A percentile compares a stretch with the other conserved stretches of the same genome.
These are phyloP conservation scores for Liasis olivaceus DNA, from an alignment of 2,797 vertebrate genomes.

Conservation along the genomic window DNA sequence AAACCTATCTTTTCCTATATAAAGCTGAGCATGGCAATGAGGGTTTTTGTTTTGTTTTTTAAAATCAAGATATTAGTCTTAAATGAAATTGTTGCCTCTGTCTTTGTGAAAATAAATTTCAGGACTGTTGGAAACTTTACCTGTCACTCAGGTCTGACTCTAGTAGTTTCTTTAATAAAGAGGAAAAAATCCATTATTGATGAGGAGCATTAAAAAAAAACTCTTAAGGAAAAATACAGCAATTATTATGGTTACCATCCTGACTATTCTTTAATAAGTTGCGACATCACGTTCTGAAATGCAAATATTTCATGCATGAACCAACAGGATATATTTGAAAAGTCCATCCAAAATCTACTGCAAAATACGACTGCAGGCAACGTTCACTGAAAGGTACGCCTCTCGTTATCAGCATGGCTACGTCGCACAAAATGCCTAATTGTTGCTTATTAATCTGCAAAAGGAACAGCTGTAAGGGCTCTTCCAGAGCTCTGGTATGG, in stretches of 20 bases:
- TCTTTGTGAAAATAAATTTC: not conserved
- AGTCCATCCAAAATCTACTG: not conserved
- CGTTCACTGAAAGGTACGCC: constrained; percentile 19
- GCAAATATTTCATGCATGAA: not conserved
- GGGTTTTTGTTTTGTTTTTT: not conserved
- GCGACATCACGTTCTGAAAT: not conserved
- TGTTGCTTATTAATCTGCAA: constrained; percentile 21
- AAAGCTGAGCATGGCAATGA: not conserved
- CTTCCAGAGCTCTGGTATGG: not conserved
- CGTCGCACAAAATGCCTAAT: constrained; percentile 46
- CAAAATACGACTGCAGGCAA: not conserved
- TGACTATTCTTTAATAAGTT: not conserved
- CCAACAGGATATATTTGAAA: not conserved
- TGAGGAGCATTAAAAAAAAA: not conserved
- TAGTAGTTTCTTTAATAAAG: not conserved
- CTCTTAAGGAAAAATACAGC: not conserved
- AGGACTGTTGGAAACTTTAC: not conserved
- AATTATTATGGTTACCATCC: not conserved
- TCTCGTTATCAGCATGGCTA: not conserved
- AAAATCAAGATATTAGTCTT: not conserved
- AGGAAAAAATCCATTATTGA: not conserved
- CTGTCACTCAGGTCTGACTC: not conserved
- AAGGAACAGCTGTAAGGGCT: not conserved
- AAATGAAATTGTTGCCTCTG: not conserved
- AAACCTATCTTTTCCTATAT: not conserved